A percentile compares a stretch with the other conserved stretches of the same genome.
phyloP scores from a whole-genome alignment of 2,113 vertebrate genomes.

The Ellobius talpinus region DNA sequence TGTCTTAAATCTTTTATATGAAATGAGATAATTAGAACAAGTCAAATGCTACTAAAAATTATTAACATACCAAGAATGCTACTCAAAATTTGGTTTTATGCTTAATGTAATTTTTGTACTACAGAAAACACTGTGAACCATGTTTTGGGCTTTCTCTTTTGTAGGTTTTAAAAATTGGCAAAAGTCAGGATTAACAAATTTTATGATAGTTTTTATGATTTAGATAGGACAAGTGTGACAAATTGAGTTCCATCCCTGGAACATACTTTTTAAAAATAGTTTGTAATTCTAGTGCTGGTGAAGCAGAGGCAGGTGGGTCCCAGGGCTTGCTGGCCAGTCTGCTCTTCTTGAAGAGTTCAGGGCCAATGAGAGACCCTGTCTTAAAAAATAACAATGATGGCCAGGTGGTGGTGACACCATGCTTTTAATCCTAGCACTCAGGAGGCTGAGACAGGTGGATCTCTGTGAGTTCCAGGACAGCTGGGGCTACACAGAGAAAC shows the following conservation, averaged over 20 bases:
- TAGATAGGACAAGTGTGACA: not conserved
- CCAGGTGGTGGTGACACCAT: too few species aligned
- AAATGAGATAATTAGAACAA: constrained; percentile 43
- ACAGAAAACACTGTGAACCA: not conserved
- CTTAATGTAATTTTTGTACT: constrained; percentile 15
- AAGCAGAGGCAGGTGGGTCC: not conserved
- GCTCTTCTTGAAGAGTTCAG: not conserved
- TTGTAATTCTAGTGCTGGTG: not conserved
- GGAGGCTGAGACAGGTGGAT: too few species aligned
- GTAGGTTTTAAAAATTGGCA: not conserved
- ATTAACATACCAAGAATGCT: not conserved
- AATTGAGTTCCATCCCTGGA: not conserved
- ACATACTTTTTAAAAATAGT: not conserved
- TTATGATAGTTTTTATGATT: not conserved
- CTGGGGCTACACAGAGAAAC: too few species aligned
- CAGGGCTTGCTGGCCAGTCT: not conserved
- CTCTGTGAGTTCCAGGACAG: too few species aligned
- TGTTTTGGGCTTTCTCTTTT: constrained; percentile 34
- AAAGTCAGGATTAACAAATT: constrained; percentile 50
- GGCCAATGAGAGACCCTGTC: not conserved
- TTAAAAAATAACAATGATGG: not conserved
- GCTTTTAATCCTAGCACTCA: too few species aligned
- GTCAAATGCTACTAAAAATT: constrained; percentile 38
- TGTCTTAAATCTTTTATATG: constrained; percentile 3
- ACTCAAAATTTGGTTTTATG: constrained; percentile 38